Conservation (phyloP, 2,888 invertebrate genomes). For the Cheilosia pagana region DNA sequence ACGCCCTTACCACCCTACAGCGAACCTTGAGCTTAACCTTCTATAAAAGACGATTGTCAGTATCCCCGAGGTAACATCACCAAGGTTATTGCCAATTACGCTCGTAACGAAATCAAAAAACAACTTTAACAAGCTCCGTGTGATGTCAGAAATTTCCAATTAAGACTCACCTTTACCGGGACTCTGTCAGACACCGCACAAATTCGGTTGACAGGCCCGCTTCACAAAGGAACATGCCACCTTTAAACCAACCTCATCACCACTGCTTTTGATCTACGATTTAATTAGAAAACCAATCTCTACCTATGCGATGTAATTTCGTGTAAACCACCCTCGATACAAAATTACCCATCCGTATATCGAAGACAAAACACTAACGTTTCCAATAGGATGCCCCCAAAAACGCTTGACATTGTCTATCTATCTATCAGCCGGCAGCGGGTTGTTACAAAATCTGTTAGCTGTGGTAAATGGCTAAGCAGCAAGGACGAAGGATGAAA, state of each 20-base stretch:
- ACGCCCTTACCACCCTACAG: no score
- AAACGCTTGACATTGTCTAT: slow-evolving; percentile 32
- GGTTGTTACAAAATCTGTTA: slow-evolving; percentile 57
- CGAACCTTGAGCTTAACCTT: no score
- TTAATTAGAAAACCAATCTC: slow-evolving; percentile 65
- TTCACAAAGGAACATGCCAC: slow-evolving; percentile 8
- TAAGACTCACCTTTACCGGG: neutral
- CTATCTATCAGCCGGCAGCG: slow-evolving; percentile 4
- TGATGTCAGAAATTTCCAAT: slow-evolving; percentile 41
- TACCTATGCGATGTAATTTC: slow-evolving; percentile 37
- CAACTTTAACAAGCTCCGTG: slow-evolving; percentile 22
- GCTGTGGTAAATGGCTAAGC: slow-evolving; percentile 26
- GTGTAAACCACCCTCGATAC: slow-evolving; percentile 18
- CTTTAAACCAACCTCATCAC: slow-evolving; percentile 4
- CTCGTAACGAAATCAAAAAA: slow-evolving; percentile 3
- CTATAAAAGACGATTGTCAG: no score
- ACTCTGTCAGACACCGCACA: slow-evolving; percentile 9
- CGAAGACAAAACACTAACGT: slow-evolving; percentile 43
- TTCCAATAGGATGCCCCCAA: slow-evolving; percentile 49
- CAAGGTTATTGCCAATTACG: slow-evolving; percentile 32
- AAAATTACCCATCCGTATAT: slow-evolving; percentile 22
- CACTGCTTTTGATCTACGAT: slow-evolving; percentile 44
- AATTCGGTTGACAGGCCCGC: neutral
- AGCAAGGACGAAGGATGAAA: slow-evolving; percentile 6
- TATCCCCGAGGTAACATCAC: neutral